phyloP scores from a whole-genome alignment of 2,797 vertebrate species.

The Mergus octosetaceus region DNA sequence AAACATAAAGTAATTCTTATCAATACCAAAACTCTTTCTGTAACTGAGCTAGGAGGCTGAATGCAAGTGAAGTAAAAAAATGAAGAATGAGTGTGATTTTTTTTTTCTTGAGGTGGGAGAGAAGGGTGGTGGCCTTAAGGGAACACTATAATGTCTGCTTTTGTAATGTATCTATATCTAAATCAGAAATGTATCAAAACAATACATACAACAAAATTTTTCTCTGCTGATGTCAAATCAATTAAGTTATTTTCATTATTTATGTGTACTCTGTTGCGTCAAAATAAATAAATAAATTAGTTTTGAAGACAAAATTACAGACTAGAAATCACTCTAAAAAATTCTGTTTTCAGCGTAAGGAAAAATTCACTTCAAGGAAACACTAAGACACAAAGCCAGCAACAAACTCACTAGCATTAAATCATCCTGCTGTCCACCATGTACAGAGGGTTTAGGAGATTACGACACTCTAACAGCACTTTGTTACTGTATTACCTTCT shows the following conservation, averaged over 20 bases:
- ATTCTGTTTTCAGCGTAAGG: not conserved
- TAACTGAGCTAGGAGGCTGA: not conserved
- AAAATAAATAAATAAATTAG: not conserved
- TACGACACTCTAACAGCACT: not conserved
- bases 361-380: not conserved
- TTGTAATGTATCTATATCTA: not conserved
- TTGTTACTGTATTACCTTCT: not conserved
- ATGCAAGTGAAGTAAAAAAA: not conserved
- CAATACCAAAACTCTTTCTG: not conserved
- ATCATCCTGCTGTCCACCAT: not conserved
- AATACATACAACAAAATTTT: not conserved
- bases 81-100: not conserved
- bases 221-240: not conserved
- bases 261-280: not conserved
- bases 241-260: not conserved
- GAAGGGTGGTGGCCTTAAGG: not conserved
- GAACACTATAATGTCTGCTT: not conserved
- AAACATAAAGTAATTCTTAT: not conserved
- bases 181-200: not conserved
- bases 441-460: not conserved
- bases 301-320: not conserved
- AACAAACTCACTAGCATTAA: not conserved
- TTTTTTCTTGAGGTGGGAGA: not conserved
- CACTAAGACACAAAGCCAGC: not conserved
- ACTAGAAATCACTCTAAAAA: fast-evolving